Evolutionary conservation across 1,140 invertebrate species (phyloP).

Genomic region (Choristoneura fumiferana): DNA sequence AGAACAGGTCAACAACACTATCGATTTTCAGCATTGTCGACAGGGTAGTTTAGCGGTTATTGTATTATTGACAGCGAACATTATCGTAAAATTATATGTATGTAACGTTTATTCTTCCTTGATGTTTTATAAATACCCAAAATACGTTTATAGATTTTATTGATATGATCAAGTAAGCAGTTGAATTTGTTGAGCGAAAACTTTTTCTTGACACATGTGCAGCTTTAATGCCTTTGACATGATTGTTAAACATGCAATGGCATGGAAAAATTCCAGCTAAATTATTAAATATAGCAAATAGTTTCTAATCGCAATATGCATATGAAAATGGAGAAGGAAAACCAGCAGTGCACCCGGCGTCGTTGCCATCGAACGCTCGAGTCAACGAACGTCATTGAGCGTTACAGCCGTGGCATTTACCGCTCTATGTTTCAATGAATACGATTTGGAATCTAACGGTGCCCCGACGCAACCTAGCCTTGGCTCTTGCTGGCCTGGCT

Average conservation of each 20-base stretch:
- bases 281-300: constrained; percentile 51
- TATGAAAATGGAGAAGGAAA: constrained; percentile 77
- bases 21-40: constrained; percentile 23
- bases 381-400: constrained; percentile 77
- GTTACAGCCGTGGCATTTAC: constrained; percentile 33
- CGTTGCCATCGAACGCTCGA: constrained; percentile 75
- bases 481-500: constrained; percentile 77
- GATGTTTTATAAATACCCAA: too few relatives aligned
- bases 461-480: constrained; percentile 64
- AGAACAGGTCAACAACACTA: constrained; percentile 44
- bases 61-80: too few relatives aligned
- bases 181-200: too few relatives aligned
- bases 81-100: too few relatives aligned
- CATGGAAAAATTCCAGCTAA: constrained; percentile 20
- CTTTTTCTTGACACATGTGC: too few relatives aligned
- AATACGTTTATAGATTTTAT: too few relatives aligned
- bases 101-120: too few relatives aligned
- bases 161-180: too few relatives aligned
- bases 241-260: constrained; percentile 1
- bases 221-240: too few relatives aligned
- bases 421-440: constrained; percentile 30
- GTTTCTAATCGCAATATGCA: constrained; percentile 72
- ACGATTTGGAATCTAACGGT: constrained; percentile 43
- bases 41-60: too few relatives aligned
- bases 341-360: constrained; percentile 73